These are phyloP conservation scores for Digitonthophagus gazella DNA, from an alignment of 2,888 invertebrate genomes.

Conservation along the genomic window DNA sequence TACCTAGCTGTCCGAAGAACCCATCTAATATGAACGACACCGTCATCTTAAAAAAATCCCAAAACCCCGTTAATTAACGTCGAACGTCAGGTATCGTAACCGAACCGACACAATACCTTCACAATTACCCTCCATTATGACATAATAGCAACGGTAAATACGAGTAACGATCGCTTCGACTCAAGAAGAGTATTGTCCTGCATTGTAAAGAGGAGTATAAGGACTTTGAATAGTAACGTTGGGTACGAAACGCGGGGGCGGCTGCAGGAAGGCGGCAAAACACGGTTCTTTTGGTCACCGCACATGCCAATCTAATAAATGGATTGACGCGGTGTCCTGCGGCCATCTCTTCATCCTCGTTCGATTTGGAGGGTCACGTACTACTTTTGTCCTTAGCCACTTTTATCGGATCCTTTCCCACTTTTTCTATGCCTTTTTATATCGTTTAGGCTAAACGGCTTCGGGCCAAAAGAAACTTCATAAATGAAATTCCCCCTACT, in stretches of 20 bases:
- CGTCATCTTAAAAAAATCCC: background rate
- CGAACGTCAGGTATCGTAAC: background rate
- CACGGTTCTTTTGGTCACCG: conserved; percentile 28
- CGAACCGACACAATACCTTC: background rate
- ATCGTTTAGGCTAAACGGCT: background rate
- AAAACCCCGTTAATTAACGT: background rate
- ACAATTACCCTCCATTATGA: background rate
- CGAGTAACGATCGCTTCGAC: too few species aligned
- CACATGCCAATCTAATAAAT: conserved; percentile 34
- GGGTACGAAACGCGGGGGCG: background rate
- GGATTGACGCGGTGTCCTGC: conserved; percentile 33
- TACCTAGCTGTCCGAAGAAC: background rate
- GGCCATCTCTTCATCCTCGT: conserved; percentile 37
- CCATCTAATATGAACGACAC: background rate
- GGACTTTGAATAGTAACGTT: background rate
- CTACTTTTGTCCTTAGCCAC: conserved; percentile 25
- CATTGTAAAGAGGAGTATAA: background rate
- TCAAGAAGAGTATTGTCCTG: background rate
- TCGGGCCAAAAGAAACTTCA: background rate
- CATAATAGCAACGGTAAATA: background rate
- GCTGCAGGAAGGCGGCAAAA: background rate
- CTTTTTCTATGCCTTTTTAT: background rate
- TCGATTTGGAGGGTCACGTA: conserved; percentile 37
- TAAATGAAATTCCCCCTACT: background rate
- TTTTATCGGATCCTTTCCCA: background rate